These are phyloP conservation scores for Nesidiocoris tenuis DNA, from an alignment of 2,888 invertebrate species.

Conservation along the genomic window DNA sequence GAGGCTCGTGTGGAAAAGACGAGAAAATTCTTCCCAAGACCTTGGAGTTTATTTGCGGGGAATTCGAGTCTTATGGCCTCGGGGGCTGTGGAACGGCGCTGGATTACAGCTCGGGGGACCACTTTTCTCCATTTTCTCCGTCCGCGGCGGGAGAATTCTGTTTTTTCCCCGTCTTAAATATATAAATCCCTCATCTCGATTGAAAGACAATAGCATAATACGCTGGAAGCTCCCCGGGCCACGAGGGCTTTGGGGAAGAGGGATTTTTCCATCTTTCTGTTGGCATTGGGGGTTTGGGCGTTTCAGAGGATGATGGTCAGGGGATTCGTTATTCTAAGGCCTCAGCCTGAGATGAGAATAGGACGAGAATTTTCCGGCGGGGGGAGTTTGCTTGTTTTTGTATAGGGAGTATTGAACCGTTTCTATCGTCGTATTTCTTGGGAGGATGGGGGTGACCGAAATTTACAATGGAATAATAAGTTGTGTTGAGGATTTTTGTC, in stretches of 20 bases:
- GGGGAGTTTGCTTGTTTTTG: neutral
- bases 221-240: neutral
- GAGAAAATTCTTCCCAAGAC: neutral
- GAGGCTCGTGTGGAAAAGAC: neutral
- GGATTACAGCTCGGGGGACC: conserved; percentile 27
- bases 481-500: no score
- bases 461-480: no score
- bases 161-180: conserved; percentile 15
- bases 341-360: neutral
- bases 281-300: neutral
- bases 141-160: neutral
- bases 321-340: neutral
- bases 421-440: no score
- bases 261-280: neutral
- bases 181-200: conserved; percentile 29
- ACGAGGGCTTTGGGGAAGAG: neutral
- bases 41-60: neutral
- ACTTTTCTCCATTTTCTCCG: conserved; percentile 16
- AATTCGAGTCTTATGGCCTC: conserved; percentile 11
- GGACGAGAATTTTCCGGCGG: neutral
- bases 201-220: conserved; percentile 37
- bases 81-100: neutral
- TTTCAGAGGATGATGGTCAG: neutral
- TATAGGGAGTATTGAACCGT: no score
- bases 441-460: no score